These are phyloP conservation scores for Montifringilla adamsi DNA, from an alignment of 2,113 vertebrate species.

Conservation along the genomic window DNA sequence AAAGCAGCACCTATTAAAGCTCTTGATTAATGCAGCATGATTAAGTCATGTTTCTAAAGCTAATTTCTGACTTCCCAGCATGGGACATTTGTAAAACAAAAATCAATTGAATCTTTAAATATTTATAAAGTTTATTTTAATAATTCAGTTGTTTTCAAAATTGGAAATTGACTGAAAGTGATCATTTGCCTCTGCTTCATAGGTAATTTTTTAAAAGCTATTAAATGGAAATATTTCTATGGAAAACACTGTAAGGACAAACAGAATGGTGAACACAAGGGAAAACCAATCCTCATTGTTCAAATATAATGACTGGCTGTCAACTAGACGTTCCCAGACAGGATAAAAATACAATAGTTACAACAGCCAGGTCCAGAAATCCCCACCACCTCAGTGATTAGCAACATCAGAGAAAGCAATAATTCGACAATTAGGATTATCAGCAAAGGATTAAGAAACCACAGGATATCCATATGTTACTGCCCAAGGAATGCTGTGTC, in stretches of 20 bases:
- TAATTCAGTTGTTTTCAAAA: not conserved
- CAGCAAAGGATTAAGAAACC: not conserved
- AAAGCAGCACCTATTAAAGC: not conserved
- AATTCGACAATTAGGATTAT: not conserved
- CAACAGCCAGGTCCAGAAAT: not conserved
- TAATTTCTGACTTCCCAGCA: not conserved
- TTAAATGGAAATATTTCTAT: not conserved
- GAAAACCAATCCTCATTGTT: not conserved
- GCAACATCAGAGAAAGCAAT: not conserved
- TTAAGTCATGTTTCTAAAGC: not conserved
- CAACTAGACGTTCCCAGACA: not conserved
- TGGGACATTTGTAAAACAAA: not conserved
- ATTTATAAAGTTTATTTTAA: slow-evolving; percentile 1
- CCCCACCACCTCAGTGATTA: not conserved
- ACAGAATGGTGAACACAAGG: not conserved
- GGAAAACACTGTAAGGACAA: not conserved
- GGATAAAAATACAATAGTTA: not conserved
- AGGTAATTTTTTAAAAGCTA: not conserved
- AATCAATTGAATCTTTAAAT: not conserved
- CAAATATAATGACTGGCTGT: not conserved
- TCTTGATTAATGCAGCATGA: not conserved
- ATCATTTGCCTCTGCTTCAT: not conserved
- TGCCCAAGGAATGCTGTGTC: not conserved
- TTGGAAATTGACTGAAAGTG: not conserved
- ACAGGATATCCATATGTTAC: not conserved